A percentile compares a stretch with the other conserved stretches of the same genome.
phyloP scores from a whole-genome alignment of 2,797 vertebrate genomes.

The Astyanax mexicanus region DNA sequence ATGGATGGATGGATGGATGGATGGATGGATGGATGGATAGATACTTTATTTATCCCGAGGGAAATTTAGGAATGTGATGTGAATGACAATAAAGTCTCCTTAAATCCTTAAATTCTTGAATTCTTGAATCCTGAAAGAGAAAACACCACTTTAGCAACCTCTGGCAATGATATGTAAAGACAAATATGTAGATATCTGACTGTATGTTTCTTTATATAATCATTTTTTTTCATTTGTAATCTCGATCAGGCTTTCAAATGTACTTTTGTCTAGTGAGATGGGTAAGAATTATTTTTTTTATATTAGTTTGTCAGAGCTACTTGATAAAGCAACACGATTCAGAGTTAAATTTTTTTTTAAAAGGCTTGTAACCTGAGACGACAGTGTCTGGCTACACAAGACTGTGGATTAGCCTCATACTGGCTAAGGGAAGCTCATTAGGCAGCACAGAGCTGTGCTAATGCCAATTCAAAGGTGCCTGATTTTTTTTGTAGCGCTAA shows the following conservation, averaged over 20 bases:
- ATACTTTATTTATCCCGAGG: no score
- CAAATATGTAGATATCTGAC: neutral
- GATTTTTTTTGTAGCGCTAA: neutral
- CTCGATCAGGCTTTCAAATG: neutral
- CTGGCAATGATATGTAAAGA: neutral
- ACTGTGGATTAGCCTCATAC: conserved; percentile 17
- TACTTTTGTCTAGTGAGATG: neutral
- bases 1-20: no score
- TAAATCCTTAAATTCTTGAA: no score
- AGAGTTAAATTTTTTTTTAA: neutral
- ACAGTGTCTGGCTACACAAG: neutral
- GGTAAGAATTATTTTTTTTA: conserved; percentile 17
- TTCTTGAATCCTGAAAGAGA: no score
- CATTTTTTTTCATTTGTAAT: neutral
- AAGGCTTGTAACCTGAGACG: conserved; percentile 9
- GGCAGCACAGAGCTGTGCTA: neutral
- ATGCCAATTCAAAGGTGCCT: neutral
- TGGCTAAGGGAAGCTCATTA: conserved; percentile 10
- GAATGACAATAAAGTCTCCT: no score
- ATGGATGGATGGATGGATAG: no score
- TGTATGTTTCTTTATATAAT: conserved; percentile 1
- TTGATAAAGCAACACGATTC: neutral
- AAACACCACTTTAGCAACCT: neutral
- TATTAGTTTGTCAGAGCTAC: neutral
- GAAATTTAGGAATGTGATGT: no score